Evolutionary conservation across 2,888 invertebrate genomes (phyloP), one percentile per base, ranked within the genome.

Genomic region (Gastracanthus pulcherrimus): DNA sequence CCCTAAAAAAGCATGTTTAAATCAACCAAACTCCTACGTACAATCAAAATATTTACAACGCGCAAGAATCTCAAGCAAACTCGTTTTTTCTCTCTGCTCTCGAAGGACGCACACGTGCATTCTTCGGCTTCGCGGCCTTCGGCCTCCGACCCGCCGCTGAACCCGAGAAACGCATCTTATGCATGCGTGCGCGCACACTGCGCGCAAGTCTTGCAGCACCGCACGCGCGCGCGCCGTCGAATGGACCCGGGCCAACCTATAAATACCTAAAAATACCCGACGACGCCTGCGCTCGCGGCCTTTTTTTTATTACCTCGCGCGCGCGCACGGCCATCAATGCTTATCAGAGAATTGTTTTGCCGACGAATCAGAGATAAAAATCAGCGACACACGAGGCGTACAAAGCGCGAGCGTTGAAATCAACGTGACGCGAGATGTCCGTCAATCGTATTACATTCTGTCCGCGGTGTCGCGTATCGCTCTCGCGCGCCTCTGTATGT

Each of bases 361-460:
- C 45, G 29, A 45, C 62, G 64, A 51, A 64, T 60, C 45, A 45
- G 34, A 48, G 74, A 75, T 75, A 75, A 75, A 62, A 64, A 75
- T 31, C 45, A 45, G 41, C 45, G 45, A 60, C 34, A 69, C 9
- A 45, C 16, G 16, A 60, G 5, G 16, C 16, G 45, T 45, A 6
- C n/a, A n/a, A n/a, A n/a, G n/a, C n/a, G n/a, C n/a, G n/a, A n/a
- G n/a, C n/a, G n/a, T n/a, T n/a, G n/a, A n/a, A n/a, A n/a, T n/a
- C n/a, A n/a, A n/a, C 41, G 41, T 2, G 2, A 16, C 9, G 9
- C 41, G 23, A 19, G 55, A n/a, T 1, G 26, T 31, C 34, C n/a
- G 69, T 69, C 31, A n/a, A 48, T 48, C 34, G 34, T 23, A 13
- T 48, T 29, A 48, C 55, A 16, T 26, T 4, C 5, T 2, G 6